Evolutionary conservation across 2,888 invertebrate species (phyloP), one percentile per base, ranked within the genome.

Genomic region (Cordilura impudica): DNA sequence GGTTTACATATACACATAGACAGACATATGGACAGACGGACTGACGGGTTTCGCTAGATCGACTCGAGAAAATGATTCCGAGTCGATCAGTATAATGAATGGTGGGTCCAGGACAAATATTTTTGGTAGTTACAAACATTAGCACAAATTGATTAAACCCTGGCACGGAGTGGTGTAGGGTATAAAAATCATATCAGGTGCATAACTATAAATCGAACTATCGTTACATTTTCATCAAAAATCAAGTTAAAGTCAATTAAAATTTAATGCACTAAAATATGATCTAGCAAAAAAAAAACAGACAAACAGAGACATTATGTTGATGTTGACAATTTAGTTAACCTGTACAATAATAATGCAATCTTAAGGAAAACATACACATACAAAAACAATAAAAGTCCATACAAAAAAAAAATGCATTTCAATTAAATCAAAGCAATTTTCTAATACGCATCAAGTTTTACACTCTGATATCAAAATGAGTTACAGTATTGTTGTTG

Each of bases 191-290:
- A 61, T 54, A 74, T 54, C 70, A 74, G 70, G 71, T 74, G 74
- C 35, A 39, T n/a, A 3, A n/a, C n/a, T n/a, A n/a, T 39, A n/a
- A 12, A n/a, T n/a, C n/a, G 10, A 31, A 31, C 31, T 39, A n/a
- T 39, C 4, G 31, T 31, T 2, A 7, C 3, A 39, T 4, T 39
- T 39, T 71, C 56, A 71, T 66, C 65, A 63, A 2, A 39, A 69
- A 63, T 74, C 60, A 39, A 66, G 65, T 72, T 72, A 29, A 75
- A 79, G 75, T 63, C 56, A 75, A 75, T 79, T 79, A 67, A 65
- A 78, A 61, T 63, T 65, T 31, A 45, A 26, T 75, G 67, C 21
- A 31, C 29, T 49, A 76, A 56, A 43, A 63, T 39, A 23, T 60
- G 8, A n/a, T n/a, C n/a, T n/a, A n/a, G n/a, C n/a, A n/a, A n/a